Percentiles rank a stretch among this genome's conserved stretches.
Evolutionary conservation across 2,113 vertebrate genomes (phyloP).

Genomic region (Raja brachyura): DNA sequence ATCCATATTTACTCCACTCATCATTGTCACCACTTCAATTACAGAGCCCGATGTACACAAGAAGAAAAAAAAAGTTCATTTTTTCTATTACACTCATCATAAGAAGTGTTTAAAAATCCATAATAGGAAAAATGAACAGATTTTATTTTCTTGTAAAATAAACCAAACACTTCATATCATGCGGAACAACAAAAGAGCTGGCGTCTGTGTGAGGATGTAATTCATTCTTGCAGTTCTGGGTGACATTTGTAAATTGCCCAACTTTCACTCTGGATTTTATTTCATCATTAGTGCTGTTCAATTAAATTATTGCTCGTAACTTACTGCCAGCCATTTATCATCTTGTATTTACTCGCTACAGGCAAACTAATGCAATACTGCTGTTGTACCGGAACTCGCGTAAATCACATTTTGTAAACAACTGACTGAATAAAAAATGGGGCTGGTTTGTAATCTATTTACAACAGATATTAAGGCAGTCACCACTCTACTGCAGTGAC

Average conservation of each 20-base stretch:
- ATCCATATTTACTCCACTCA: not conserved
- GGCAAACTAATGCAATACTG: not conserved
- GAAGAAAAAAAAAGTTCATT: too few relatives aligned
- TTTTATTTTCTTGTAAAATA: not conserved
- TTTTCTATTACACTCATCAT: too few relatives aligned
- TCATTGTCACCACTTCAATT: not conserved
- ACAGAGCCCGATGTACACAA: not conserved
- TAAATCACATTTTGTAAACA: not conserved
- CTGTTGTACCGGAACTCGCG: not conserved
- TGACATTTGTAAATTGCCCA: slow-evolving; percentile 27
- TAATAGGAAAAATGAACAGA: not conserved
- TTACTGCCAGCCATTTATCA: slow-evolving; percentile 12
- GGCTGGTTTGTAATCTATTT: not conserved
- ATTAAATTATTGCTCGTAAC: slow-evolving; percentile 4
- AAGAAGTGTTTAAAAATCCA: not conserved
- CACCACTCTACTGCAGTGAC: not conserved
- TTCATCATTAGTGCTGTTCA: not conserved
- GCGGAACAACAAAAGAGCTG: not conserved
- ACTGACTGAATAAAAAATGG: not conserved
- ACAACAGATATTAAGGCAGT: not conserved
- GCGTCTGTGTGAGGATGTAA: not conserved
- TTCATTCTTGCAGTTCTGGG: slow-evolving; percentile 20
- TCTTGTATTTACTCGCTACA: not conserved
- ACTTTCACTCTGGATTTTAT: slow-evolving; percentile 1
- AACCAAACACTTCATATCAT: not conserved